Conservation (phyloP, 35 echinoderm and acorn worm genomes). For the Apostichopus californicus region DNA sequence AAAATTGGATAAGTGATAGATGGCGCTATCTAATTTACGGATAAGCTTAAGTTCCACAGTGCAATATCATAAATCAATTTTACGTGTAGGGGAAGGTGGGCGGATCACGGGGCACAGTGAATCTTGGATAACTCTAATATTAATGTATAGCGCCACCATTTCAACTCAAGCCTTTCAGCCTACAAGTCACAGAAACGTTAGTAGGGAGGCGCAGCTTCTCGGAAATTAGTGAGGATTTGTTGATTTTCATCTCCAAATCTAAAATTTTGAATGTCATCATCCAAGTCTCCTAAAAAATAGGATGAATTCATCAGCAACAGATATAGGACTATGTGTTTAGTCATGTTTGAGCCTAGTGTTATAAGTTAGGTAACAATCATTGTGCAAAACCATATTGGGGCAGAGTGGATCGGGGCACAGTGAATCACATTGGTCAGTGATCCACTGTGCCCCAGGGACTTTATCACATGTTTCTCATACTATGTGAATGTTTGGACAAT, state of each 20-base stretch:
- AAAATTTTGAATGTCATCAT: no score
- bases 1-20: no score
- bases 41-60: no score
- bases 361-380: background rate
- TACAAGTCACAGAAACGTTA: constrained; percentile 1
- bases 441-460: background rate
- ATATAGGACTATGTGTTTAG: no score
- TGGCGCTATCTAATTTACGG: no score
- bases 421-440: constrained; percentile 1
- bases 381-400: constrained; percentile 15
- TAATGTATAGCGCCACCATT: background rate
- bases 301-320: no score
- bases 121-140: background rate
- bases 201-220: background rate
- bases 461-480: background rate
- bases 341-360: background rate
- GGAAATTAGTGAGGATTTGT: background rate
- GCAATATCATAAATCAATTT: no score
- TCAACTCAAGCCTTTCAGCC: background rate
- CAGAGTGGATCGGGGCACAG: constrained; percentile 31
- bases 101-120: no score
- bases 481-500: background rate
- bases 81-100: no score
- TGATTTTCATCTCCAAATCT: background rate
- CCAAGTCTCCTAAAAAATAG: no score